Evolutionary conservation across 2,888 invertebrate genomes (phyloP).

Genomic region (Odontothrips loti): DNA sequence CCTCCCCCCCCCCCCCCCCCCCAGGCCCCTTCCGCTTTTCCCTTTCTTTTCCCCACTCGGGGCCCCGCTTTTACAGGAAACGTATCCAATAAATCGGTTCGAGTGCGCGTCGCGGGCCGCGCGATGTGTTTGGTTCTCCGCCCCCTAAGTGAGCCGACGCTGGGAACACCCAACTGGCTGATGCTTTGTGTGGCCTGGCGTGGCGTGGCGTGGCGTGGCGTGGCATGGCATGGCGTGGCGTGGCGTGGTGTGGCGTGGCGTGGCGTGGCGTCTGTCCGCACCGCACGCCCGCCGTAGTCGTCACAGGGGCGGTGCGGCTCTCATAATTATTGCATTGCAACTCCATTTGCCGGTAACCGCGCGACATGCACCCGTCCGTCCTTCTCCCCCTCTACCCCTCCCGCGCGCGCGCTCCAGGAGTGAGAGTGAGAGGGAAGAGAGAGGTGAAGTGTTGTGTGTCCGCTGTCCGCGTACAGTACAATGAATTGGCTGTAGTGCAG

Average conservation of each 20-base stretch:
- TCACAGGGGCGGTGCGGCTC: not conserved
- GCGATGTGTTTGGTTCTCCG: not conserved
- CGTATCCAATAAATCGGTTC: conserved; percentile 25
- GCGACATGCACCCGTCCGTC: not conserved
- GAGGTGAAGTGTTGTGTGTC: not conserved
- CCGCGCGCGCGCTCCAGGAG: not conserved
- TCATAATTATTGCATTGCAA: conserved; percentile 11
- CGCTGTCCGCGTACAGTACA: not conserved
- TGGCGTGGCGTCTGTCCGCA: not conserved
- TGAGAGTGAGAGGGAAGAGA: not conserved
- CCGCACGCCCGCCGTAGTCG: too few species aligned
- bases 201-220: not conserved
- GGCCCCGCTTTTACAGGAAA: not conserved
- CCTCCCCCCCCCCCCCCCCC: not conserved
- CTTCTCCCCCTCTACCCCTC: not conserved
- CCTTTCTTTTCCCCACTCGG: not conserved
- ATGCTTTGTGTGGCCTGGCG: not conserved
- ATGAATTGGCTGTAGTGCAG: not conserved
- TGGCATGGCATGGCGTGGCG: not conserved
- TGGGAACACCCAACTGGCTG: conserved; percentile 17
- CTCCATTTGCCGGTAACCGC: not conserved
- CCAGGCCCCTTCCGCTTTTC: not conserved
- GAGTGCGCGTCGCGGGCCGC: not conserved
- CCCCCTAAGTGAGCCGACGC: conserved; percentile 6
- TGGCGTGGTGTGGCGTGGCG: not conserved